phyloP scores from a whole-genome alignment of 2,797 vertebrate genomes.

The Sebastes trivittatus region DNA sequence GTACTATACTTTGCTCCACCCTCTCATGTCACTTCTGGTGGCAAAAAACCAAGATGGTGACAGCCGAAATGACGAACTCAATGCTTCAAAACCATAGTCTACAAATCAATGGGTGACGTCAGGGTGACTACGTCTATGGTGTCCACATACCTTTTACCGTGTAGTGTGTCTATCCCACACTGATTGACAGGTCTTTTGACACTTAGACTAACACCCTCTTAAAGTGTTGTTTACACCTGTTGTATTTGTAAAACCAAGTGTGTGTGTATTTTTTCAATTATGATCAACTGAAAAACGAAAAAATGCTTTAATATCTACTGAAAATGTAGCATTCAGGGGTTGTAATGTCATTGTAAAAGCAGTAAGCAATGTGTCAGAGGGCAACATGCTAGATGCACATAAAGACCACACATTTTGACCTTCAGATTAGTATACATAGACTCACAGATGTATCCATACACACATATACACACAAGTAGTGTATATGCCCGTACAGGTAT shows the following conservation, averaged over 20 bases:
- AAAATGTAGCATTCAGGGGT: neutral
- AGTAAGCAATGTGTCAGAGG: neutral
- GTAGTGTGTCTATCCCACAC: neutral
- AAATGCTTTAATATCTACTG: neutral
- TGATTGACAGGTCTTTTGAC: neutral
- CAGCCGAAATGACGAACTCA: neutral
- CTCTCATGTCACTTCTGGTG: neutral
- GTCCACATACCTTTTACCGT: neutral
- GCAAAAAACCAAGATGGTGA: neutral
- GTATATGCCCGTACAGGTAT: slow-evolving; percentile 48
- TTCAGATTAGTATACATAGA: slow-evolving; percentile 42
- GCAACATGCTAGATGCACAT: slow-evolving; percentile 4
- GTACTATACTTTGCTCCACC: neutral
- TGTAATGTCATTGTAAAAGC: neutral
- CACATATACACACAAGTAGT: neutral
- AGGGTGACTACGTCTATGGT: neutral
- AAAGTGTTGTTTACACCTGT: neutral
- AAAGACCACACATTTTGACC: slow-evolving; percentile 46
- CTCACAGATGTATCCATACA: slow-evolving; percentile 15
- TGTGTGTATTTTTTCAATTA: neutral
- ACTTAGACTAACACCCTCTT: neutral
- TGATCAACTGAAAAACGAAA: neutral
- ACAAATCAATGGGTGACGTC: no score
- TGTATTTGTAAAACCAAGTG: neutral
- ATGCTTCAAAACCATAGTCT: neutral